Base-by-base conservation (phyloP, 1,140 invertebrate species). In the Drusus annulatus region DNA sequence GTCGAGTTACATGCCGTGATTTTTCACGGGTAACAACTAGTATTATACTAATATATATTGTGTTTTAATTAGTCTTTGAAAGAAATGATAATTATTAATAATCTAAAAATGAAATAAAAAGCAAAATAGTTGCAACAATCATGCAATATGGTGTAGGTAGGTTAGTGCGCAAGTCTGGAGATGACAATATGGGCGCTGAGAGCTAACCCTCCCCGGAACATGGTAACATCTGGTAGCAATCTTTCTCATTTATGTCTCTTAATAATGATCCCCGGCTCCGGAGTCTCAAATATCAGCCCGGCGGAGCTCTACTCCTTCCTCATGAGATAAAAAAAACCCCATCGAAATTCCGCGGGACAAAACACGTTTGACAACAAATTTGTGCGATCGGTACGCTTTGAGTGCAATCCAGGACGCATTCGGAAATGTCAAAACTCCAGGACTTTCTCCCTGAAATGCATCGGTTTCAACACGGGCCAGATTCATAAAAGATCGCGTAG, bases 321-420 rank as follows among this genome's bases (percentile, higher is more conserved):
- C 31, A 45, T 52, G 76, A 25, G 36, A 28, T 65, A n/a, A 63
- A 54, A 77, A 77, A 77, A 76, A 77, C 8, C 13, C 7, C 31
- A 31, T n/a, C 8, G 25, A 79, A 73, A 76, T 82, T 73, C 60
- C 69, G 73, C 28, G 28, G 63, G 25, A 54, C 68, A 62, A 82
- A 82, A 82, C 80, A 73, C 73, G 80, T 82, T 82, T 82, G 80
- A 79, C 80, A 75, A 82, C 56, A 81, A 79, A 54, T 62, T 69
- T 8, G 50, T 25, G 25, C 69, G 68, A 54, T 63, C 78, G 56
- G 60, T 77, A 54, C 28, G 65, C 25, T 8, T n/a, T n/a, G n/a
- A n/a, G n/a, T n/a, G n/a, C n/a, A n/a, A 36, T 60, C 36, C 75
- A 51, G 23, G 19, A 60, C 21, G 75, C 75, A 77, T 65, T 51